Base-by-base conservation (phyloP, 2,888 invertebrate species). In the Nomada lathburiana region DNA sequence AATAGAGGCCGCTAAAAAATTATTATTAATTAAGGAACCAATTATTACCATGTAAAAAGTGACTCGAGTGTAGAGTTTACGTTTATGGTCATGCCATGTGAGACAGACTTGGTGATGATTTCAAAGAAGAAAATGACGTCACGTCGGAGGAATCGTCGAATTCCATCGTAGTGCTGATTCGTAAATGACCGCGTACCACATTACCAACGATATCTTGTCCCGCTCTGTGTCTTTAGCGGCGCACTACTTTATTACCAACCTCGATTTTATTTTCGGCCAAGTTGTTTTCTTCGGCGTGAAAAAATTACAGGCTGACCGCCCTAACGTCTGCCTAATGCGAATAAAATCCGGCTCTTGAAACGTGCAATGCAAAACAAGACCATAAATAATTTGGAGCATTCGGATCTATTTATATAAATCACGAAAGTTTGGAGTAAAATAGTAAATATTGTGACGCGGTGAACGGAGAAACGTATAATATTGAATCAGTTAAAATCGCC, bases 71-170 rank as follows among this genome's bases (percentile, higher is more conserved):
- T 13, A 47, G 16, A 16, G 47, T 9, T 20, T n/a, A 44, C 36
- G 0, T n/a, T 62, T 16, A 7, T 16, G 11, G 36, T 36, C 57
- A 23, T 1, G 47, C 63, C 80, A 59, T 72, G 26, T 71, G 63
- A 42, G 18, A 26, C 47, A 63, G 52, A 50, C 67, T 71, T 47
- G 60, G 63, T 42, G 60, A 78, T 55, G 65, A 75, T 77, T 84
- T 84, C 80, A 64, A 80, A 86, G 85, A 84, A 82, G 72, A 44
- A 60, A 65, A 63, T 86, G 85, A 84, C 84, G 76, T 84, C 85
- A 86, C 42, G 59, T 26, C 52, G 23, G 23, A 26, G 72, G 79
- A 74, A 79, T 82, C 76, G 79, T 76, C 77, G 77, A 80, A 85
- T 84, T 85, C 84, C 80, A 77, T 52, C 63, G 65, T 23, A 53